Conservation (phyloP, 2,888 invertebrate species). For the Eupithecia tripunctaria region DNA sequence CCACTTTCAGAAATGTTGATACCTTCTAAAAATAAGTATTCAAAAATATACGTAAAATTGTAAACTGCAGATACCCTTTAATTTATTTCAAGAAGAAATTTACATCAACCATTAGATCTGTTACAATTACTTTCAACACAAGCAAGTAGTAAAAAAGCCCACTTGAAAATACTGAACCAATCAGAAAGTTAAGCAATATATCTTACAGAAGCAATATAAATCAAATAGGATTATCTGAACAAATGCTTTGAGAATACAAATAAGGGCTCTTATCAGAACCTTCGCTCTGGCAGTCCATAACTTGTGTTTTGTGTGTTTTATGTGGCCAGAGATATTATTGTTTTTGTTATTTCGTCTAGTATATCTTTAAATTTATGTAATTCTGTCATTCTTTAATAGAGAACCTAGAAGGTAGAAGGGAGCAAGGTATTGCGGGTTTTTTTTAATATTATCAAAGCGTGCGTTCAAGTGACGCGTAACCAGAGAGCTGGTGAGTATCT, state of each 20-base stretch:
- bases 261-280: constrained; percentile 46
- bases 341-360: constrained; percentile 1
- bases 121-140: background rate
- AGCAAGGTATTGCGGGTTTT: no score
- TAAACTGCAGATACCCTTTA: background rate
- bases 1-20: no score
- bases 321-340: background rate
- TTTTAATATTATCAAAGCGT: no score
- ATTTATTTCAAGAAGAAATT: background rate
- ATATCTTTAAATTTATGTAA: background rate
- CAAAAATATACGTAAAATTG: background rate
- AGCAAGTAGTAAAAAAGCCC: background rate
- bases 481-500: no score
- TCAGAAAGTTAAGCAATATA: constrained; percentile 62
- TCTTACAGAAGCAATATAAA: constrained; percentile 64
- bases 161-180: constrained; percentile 42
- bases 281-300: constrained; percentile 44
- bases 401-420: no score
- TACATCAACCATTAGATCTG: background rate
- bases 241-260: constrained; percentile 60
- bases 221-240: constrained; percentile 69
- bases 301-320: constrained; percentile 41
- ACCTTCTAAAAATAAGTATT: no score
- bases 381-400: background rate
- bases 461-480: no score